Evolutionary conservation across 2,888 invertebrate species (phyloP), one percentile per base, ranked within the genome.

Genomic region (Neuroscelio doddi): DNA sequence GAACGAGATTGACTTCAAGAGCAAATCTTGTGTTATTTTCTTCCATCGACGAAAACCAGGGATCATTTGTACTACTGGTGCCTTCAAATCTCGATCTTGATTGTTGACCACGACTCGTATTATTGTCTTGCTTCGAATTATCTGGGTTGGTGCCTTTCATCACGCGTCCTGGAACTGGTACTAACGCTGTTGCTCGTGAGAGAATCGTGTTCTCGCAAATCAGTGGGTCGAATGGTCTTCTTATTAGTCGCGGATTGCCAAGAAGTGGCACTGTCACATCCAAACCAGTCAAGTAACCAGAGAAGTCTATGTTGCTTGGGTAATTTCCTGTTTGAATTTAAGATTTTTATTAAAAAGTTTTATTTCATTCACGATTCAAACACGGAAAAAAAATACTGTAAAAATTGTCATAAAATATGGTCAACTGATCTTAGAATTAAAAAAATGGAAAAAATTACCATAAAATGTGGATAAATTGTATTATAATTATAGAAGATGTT

Each of bases 11-110:
- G 1, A 84, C 78, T 57, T 85, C 85, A 1, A 85, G 69, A 0
- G 84, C 84, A 0, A 84, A 66, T 32, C 83, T 72, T 1, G 84
- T 80, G 17, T 84, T 84, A 26, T 82, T 79, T 26, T 81, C 77
- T 24, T 84, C 81, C 85, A 85, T 84, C 5, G 83, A 81, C 17
- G 81, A 79, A 52, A 84, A 84, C 84, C 84, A 84, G 0, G 84
- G 83, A 58, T 80, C 80, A 34, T 70, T 79, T 1, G 68, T 71
- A 29, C 63, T 73, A 4, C 41, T 52, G 9, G 36, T 53, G 1
- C 49, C 41, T 36, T 72, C 72, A 7, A 47, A 38, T 14, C 53
- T 55, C 0, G 65, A 67, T 15, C 63, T 68, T 0, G 51, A 30
- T 0, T 50, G 9, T 14, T 49, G 36, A 10, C 9, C 36, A 39